These are phyloP conservation scores for Hylaeus anthracinus DNA, from an alignment of 1,140 invertebrate genomes.

Conservation along the genomic window DNA sequence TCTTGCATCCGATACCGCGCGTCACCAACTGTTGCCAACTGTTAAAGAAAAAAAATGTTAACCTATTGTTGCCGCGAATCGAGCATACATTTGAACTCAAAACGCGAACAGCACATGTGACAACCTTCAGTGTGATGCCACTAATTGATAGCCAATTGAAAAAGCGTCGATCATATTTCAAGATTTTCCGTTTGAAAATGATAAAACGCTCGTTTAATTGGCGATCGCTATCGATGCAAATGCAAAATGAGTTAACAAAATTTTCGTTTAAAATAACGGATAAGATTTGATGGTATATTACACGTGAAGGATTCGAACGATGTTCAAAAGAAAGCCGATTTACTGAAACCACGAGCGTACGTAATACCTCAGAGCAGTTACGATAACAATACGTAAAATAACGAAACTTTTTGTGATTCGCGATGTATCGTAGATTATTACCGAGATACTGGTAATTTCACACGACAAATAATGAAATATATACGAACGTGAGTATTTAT, in stretches of 20 bases:
- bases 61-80: neutral
- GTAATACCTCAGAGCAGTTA: slow-evolving; percentile 49
- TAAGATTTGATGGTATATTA: slow-evolving; percentile 28
- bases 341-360: slow-evolving; percentile 39
- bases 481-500: slow-evolving; percentile 40
- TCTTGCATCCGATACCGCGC: neutral
- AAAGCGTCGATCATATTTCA: neutral
- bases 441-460: slow-evolving; percentile 38
- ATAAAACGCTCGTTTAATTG: slow-evolving; percentile 13
- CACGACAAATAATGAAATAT: slow-evolving; percentile 46
- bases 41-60: neutral
- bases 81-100: neutral
- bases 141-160: slow-evolving; percentile 28
- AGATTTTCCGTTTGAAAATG: neutral
- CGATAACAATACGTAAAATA: slow-evolving; percentile 48
- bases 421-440: slow-evolving; percentile 43
- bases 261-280: slow-evolving; percentile 28
- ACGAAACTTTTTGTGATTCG: slow-evolving; percentile 45
- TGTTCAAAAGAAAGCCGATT: slow-evolving; percentile 30
- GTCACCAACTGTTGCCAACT: neutral
- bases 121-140: slow-evolving; percentile 25
- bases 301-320: slow-evolving; percentile 4
- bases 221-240: slow-evolving; percentile 19
- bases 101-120: slow-evolving; percentile 24
- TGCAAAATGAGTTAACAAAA: slow-evolving; percentile 24